Conservation (phyloP, 1,140 invertebrate species). For the Drosophila rufa region DNA sequence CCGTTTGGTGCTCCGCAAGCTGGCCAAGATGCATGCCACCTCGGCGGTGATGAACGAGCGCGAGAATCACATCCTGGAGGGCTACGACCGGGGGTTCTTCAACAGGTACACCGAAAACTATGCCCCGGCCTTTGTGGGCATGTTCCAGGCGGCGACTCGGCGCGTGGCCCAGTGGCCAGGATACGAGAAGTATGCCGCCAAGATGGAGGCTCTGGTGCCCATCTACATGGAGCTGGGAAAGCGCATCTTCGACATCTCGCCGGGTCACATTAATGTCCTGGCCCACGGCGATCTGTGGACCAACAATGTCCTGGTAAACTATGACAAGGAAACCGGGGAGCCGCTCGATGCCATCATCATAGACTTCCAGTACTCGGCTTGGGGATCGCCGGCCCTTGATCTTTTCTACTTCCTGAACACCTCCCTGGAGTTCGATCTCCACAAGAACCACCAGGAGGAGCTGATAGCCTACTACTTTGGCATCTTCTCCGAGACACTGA, state of each 20-base stretch:
- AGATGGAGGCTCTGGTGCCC: constrained; percentile 58
- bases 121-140: constrained; percentile 61
- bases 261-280: constrained; percentile 87
- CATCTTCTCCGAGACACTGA: constrained; percentile 57
- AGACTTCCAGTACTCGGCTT: constrained; percentile 81
- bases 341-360: constrained; percentile 85
- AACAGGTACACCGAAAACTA: constrained; percentile 78
- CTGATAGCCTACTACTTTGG: constrained; percentile 70
- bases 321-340: constrained; percentile 85
- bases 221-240: constrained; percentile 79
- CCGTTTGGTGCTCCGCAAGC: constrained; percentile 86
- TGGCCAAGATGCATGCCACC: constrained; percentile 87
- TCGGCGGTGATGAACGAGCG: constrained; percentile 84
- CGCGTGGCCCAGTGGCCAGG: constrained; percentile 60
- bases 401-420: constrained; percentile 81
- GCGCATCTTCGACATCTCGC: constrained; percentile 68
- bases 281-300: constrained; percentile 89
- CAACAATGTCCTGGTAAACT: constrained; percentile 89
- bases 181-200: constrained; percentile 63
- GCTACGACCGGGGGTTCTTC: constrained; percentile 77
- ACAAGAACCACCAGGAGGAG: constrained; percentile 67
- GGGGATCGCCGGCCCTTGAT: constrained; percentile 81
- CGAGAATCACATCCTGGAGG: constrained; percentile 55
- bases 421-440: constrained; percentile 69
- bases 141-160: constrained; percentile 58